Evolutionary conservation across 2,797 vertebrate genomes (phyloP).

Genomic region (Ispidina picta): DNA sequence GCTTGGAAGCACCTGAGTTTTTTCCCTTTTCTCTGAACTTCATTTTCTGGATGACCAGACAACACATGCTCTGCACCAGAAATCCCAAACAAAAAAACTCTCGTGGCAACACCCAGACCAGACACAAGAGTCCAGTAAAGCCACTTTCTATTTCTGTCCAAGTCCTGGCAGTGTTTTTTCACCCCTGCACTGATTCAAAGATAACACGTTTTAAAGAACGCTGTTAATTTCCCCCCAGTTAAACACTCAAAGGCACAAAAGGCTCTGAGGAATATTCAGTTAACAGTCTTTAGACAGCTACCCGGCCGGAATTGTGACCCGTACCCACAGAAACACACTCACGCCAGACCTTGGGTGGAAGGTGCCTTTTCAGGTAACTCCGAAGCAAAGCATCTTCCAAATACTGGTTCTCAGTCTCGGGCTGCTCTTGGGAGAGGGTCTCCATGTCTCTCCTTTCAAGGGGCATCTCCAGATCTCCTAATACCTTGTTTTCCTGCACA

Average conservation of each 20-base stretch:
- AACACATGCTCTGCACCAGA: neutral
- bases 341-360: slow-evolving; percentile 78
- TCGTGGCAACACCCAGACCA: neutral
- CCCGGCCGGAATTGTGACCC: fast-evolving
- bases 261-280: neutral
- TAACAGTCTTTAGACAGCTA: neutral
- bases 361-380: slow-evolving; percentile 80
- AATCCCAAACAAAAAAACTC: neutral
- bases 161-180: neutral
- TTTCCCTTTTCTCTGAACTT: neutral
- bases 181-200: neutral
- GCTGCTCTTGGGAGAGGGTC: slow-evolving; percentile 81
- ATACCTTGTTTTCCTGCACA: fast-evolving
- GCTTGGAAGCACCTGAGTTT: neutral
- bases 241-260: neutral
- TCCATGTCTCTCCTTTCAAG: slow-evolving; percentile 72
- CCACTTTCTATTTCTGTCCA: neutral
- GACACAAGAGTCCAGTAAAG: neutral
- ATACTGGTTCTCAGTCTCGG: slow-evolving; percentile 78
- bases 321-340: neutral
- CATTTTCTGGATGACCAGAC: neutral
- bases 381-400: slow-evolving; percentile 82
- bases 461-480: neutral
- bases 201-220: neutral
- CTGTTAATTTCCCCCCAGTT: neutral